Base-by-base conservation (phyloP, 2,113 vertebrate genomes). In the Aptenodytes forsteri region DNA sequence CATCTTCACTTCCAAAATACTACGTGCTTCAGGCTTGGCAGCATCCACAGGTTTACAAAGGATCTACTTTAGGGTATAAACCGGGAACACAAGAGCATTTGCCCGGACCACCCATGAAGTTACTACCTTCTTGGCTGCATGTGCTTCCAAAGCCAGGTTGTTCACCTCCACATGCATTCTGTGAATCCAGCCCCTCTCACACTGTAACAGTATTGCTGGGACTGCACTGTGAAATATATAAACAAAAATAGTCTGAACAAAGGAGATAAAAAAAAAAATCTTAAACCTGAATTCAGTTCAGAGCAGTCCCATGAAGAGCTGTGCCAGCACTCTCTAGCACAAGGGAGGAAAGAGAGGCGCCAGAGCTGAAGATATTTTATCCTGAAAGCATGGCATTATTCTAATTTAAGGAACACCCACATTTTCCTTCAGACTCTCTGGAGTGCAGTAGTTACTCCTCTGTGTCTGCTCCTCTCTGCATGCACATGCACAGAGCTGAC, bases 131-230 rank as follows among this genome's bases (percentile, higher is more conserved):
- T 22, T 29, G 11, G n/a, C 26, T 81, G 40, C 27, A 4, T 0
- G 0, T 8, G 13, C 38, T 87, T 75, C 36, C 40, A 36, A 65
- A 75, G 30, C 12, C 27, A n/a, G 4, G 32, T 1, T 62, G 6
- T 10, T 71, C 44, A 22, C 12, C 26, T 50, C 16, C 58, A 16
- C 0, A 0, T 14, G 32, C 10, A 9, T 27, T 47, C 11, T 46
- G 19, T 30, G 50, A 83, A 27, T 22, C 15, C 61, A 73, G 19
- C 16, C 9, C 67, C 14, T 46, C 47, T 80, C 77, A 36, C 44
- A 15, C 52, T 6, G 11, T n/a, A 75, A 36, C 32, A 17, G 11
- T 3, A 13, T 69, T 81, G 61, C 32, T 72, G n/a, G 12, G 62
- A 30, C 52, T 50, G 19, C 46, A 20, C n/a, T 1, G 6, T 22